Evolutionary conservation across 2,888 invertebrate species (phyloP).

Genomic region (Drosophila seclusa): DNA sequence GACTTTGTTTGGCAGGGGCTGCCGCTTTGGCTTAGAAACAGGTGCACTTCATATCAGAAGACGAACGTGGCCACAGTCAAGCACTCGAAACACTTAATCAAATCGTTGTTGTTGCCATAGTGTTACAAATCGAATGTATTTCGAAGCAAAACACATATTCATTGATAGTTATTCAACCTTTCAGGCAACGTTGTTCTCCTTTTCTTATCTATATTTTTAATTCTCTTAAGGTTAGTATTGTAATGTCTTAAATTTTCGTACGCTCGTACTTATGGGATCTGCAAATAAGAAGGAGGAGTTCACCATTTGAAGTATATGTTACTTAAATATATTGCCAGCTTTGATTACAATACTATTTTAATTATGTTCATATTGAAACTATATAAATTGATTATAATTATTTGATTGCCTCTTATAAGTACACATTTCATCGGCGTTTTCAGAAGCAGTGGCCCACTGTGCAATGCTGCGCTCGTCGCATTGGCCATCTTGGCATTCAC

Average conservation of each 20-base stretch:
- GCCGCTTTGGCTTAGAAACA: slow-evolving; percentile 70
- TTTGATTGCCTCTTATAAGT: not conserved
- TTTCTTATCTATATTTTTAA: not conserved
- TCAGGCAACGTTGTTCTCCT: not conserved
- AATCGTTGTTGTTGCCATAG: slow-evolving; percentile 53
- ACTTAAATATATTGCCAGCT: not conserved
- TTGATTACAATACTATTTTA: not conserved
- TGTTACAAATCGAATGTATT: slow-evolving; percentile 12
- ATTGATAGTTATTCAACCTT: not conserved
- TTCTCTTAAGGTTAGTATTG: not conserved
- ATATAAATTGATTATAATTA: not conserved
- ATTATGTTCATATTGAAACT: not conserved
- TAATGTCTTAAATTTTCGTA: too few relatives aligned
- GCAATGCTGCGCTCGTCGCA: slow-evolving; percentile 17
- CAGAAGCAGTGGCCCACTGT: slow-evolving; percentile 32
- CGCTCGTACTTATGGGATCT: too few relatives aligned
- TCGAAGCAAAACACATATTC: not conserved
- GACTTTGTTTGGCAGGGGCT: slow-evolving; percentile 74
- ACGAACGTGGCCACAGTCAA: slow-evolving; percentile 52
- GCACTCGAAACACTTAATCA: slow-evolving; percentile 67
- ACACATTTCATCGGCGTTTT: not conserved
- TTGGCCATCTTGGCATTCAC: slow-evolving; percentile 66
- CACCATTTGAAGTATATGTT: not conserved
- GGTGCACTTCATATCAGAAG: slow-evolving; percentile 79
- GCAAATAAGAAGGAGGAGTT: not conserved